Conservation (phyloP, 2,797 vertebrate species). For the Myoxocephalus aenaeus region DNA sequence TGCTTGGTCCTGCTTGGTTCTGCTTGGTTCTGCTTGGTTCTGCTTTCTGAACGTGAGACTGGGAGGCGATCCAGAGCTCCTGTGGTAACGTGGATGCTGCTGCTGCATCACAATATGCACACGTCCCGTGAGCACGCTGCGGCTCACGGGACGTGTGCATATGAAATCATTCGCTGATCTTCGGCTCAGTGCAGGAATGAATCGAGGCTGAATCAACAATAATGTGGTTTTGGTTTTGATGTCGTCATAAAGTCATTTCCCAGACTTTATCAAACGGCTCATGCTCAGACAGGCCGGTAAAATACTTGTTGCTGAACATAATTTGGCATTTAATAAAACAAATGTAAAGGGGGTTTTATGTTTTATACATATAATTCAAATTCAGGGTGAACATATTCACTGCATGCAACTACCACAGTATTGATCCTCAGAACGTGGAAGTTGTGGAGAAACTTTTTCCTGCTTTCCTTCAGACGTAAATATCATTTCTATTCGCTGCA, state of each 20-base stretch:
- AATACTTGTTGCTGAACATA: background rate
- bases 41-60: slow-evolving; percentile 34
- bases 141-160: background rate
- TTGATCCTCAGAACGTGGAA: background rate
- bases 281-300: background rate
- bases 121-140: background rate
- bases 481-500: background rate
- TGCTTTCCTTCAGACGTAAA: background rate
- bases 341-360: background rate
- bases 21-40: slow-evolving; percentile 28
- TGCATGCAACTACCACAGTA: background rate
- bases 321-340: background rate
- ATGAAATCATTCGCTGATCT: background rate
- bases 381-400: background rate
- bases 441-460: background rate
- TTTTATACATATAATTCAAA: too few species aligned
- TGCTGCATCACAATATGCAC: slow-evolving; percentile 21
- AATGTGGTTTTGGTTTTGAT: slow-evolving; percentile 7
- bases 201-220: background rate
- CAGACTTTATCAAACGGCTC: background rate
- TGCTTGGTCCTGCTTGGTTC: slow-evolving; percentile 18
- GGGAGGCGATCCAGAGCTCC: slow-evolving; percentile 27
- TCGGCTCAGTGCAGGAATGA: slow-evolving; percentile 1
- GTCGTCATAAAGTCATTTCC: background rate
- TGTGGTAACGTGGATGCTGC: slow-evolving; percentile 22